Base-by-base conservation (phyloP, 30 jellyfish, hydroid and myxozoan genomes). In the Cassiopea xamachana region DNA sequence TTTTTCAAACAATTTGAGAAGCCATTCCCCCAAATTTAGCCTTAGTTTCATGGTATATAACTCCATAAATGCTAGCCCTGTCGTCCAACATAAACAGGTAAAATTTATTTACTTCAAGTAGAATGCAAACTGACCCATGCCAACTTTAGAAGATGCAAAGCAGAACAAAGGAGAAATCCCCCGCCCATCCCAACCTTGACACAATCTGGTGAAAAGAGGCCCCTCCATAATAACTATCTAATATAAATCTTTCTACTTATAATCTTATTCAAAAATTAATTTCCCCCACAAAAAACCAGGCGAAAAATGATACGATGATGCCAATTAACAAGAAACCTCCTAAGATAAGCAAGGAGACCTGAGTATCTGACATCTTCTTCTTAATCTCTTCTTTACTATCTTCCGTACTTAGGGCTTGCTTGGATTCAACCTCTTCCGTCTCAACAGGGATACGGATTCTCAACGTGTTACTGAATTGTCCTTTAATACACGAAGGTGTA, bases 401-500 rank as follows among this genome's bases (percentile, higher is more conserved):
- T 69, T 70, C 87, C 3, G 62, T 85, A 17, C 44, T 71, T 18
- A 64, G 87, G 46, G 88, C 85, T 68, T 84, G 91, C 48, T 49
- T 92, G 43, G 80, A 14, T 8, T 50, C 91, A 73, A 79, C 97
- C 74, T 83, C 75, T 16, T 79, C 78, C 12, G 82, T 60, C 49
- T 92, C 98, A 17, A 84, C 70, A 8, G 86, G 87, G n/a, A 93
- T 82, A n/a, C 97, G 94, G 60, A 79, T 50, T 48, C 97, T 86
- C 14, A 81, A 77, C 39, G 89, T 81, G 82, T 86, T 55, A 72
- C 95, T 88, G 87, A 82, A 89, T 58, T 84, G 92, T 47, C 99
- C 98, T 79, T 93, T 96, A 91, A 93, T 89, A 27, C 77, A 93
- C 68, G 90, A 27, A 68, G 98, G 99, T 6, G 96, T 89, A 67